Percentiles rank a stretch among this genome's conserved stretches.
Conservation (phyloP, 1,140 invertebrate genomes). For the Geopemphigus sp. region DNA sequence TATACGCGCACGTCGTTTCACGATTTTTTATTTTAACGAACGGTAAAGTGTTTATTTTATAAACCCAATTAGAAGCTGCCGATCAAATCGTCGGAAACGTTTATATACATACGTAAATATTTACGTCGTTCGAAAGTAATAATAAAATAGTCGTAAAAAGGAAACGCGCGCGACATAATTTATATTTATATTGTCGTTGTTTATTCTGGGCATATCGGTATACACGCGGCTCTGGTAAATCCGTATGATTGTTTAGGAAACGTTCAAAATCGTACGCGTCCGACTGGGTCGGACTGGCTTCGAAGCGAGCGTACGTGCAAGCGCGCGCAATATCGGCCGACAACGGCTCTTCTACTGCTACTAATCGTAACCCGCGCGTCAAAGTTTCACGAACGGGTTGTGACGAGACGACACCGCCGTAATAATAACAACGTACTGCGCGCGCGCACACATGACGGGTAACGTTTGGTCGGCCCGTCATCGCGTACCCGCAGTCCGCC, state of each 20-base stretch:
- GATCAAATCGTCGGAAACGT: not conserved
- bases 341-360: too few species aligned
- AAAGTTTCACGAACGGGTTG: not conserved
- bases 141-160: not conserved
- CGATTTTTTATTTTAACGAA: not conserved
- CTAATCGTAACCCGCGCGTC: conserved; percentile 5
- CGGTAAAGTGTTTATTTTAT: not conserved
- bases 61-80: not conserved
- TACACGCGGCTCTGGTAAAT: too few species aligned
- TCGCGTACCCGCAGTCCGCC: too few species aligned
- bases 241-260: not conserved
- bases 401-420: not conserved
- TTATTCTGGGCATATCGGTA: too few species aligned
- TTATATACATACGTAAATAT: not conserved
- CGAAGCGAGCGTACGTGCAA: not conserved
- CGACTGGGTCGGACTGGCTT: not conserved
- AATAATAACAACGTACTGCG: not conserved
- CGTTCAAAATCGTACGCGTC: not conserved
- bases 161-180: not conserved
- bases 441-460: too few species aligned
- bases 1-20: too few species aligned
- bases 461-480: not conserved
- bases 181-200: too few species aligned
- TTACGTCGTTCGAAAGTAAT: not conserved
- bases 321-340: too few species aligned